Evolutionary conservation across 2,888 invertebrate species (phyloP).

Genomic region (Heliconius charithonia): DNA sequence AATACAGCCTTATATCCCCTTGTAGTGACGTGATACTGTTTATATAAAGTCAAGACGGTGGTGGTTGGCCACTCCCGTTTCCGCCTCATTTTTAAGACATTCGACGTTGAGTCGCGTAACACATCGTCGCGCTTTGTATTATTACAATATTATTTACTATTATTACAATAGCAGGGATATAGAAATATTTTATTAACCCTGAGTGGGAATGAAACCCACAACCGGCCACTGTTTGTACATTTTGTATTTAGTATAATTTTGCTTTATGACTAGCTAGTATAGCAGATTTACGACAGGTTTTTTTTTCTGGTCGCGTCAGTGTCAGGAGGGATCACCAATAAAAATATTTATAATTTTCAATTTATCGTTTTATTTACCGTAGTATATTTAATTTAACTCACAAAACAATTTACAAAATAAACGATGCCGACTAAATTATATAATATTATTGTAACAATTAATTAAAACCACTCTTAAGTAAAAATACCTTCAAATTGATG

Average conservation of each 20-base stretch:
- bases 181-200: too few relatives aligned
- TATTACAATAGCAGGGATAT: not conserved
- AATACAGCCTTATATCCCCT: not conserved
- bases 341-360: constrained; percentile 76
- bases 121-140: not conserved
- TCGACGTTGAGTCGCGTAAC: not conserved
- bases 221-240: constrained; percentile 36
- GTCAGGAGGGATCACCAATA: constrained; percentile 67
- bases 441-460: not conserved
- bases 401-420: too few relatives aligned
- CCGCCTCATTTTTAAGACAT: not conserved
- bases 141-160: too few relatives aligned
- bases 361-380: constrained; percentile 63
- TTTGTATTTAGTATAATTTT: constrained; percentile 46
- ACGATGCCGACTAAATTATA: not conserved
- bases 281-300: constrained; percentile 21
- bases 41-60: not conserved
- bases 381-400: too few relatives aligned
- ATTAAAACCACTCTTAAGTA: not conserved
- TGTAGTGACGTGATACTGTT: not conserved
- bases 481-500: not conserved
- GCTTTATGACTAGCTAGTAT: constrained; percentile 33
- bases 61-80: not conserved
- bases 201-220: not conserved
- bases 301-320: constrained; percentile 48